These are phyloP conservation scores for Pedicia rivosa DNA, from an alignment of 2,888 invertebrate species.

Conservation along the genomic window DNA sequence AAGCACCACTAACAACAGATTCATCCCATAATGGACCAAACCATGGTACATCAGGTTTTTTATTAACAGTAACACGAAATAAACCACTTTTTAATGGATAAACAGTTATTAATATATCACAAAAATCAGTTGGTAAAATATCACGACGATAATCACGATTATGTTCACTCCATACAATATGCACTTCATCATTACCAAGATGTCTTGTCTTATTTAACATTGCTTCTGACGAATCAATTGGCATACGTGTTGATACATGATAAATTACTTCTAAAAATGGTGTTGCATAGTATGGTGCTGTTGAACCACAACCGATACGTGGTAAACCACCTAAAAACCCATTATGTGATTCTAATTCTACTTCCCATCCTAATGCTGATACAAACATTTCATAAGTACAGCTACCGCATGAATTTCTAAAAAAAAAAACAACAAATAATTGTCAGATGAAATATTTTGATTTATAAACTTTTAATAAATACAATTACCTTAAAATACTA, in stretches of 20 bases:
- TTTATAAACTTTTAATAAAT: background rate
- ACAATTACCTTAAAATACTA: slow-evolving; percentile 46
- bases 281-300: slow-evolving; percentile 89
- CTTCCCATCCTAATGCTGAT: slow-evolving; percentile 48
- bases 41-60: slow-evolving; percentile 78
- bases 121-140: slow-evolving; percentile 97
- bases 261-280: slow-evolving; percentile 89
- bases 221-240: slow-evolving; percentile 73
- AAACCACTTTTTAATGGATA: slow-evolving; percentile 82
- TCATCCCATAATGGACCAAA: slow-evolving; percentile 96
- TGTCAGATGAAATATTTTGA: background rate
- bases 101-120: slow-evolving; percentile 92
- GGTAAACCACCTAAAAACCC: slow-evolving; percentile 91
- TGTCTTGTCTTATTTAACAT: slow-evolving; percentile 86
- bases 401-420: slow-evolving; percentile 82
- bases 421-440: slow-evolving; percentile 11
- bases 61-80: slow-evolving; percentile 73
- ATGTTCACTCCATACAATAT: slow-evolving; percentile 99
- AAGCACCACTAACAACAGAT: slow-evolving; percentile 40
- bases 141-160: slow-evolving; percentile 87
- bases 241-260: slow-evolving; percentile 96
- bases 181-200: slow-evolving; percentile 95
- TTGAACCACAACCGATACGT: slow-evolving; percentile 75
- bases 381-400: slow-evolving; percentile 79
- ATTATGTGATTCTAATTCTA: slow-evolving; percentile 86